Evolutionary conservation across 2,797 vertebrate species (phyloP).

Genomic region (Megalops cyprinoides): DNA sequence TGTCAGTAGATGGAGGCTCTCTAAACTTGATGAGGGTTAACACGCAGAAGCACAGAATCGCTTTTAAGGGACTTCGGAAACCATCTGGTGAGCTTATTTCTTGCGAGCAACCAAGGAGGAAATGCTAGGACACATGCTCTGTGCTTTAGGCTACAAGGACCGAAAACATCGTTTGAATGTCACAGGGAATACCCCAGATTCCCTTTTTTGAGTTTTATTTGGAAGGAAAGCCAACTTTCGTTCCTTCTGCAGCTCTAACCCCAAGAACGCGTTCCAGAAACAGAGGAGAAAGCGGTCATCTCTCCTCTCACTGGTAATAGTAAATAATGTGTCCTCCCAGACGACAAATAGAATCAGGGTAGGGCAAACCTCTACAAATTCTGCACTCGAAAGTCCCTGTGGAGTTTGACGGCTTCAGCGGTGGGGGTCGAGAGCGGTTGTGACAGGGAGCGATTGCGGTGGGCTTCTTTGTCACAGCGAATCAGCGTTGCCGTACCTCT

Average conservation of each 20-base stretch:
- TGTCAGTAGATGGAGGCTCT: neutral
- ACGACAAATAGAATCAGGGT: neutral
- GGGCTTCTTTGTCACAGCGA: slow-evolving; percentile 62
- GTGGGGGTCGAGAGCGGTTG: slow-evolving; percentile 60
- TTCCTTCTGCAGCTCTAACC: neutral
- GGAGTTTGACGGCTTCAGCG: slow-evolving; percentile 60
- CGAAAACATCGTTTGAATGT: neutral
- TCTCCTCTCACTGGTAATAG: slow-evolving; percentile 32
- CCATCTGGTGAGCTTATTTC: neutral
- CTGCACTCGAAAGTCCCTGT: neutral
- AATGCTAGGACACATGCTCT: neutral
- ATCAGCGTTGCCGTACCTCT: slow-evolving; percentile 52
- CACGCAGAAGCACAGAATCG: neutral
- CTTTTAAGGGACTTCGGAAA: neutral
- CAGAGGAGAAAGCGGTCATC: slow-evolving; percentile 35
- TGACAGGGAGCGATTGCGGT: slow-evolving; percentile 68
- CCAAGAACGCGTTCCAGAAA: neutral
- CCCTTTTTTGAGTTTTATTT: neutral
- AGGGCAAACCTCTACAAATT: neutral
- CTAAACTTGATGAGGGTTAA: neutral
- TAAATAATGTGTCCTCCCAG: slow-evolving; percentile 45
- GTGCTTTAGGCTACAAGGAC: no score
- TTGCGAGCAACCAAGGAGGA: neutral
- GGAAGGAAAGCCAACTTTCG: neutral
- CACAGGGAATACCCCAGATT: neutral